Evolutionary conservation across 2,113 vertebrate genomes (phyloP).

Genomic region (Rynchops niger): DNA sequence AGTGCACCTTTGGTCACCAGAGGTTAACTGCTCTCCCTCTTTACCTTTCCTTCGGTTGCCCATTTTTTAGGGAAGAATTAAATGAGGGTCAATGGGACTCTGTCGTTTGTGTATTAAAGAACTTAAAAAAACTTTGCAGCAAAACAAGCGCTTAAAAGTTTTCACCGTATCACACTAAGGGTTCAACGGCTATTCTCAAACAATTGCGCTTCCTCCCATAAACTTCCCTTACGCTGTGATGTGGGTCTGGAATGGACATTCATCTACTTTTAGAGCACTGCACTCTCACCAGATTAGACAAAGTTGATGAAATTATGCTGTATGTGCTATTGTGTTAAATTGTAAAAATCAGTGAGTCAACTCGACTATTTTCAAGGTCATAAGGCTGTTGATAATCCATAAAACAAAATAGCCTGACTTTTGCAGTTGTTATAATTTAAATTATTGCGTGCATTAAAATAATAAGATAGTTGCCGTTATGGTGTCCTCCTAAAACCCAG

Average conservation of each 20-base stretch:
- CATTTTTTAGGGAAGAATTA: conserved; percentile 10
- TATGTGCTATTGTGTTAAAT: conserved; percentile 9
- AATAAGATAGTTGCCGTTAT: conserved; percentile 5
- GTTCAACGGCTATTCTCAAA: not conserved
- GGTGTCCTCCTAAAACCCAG: conserved; percentile 1
- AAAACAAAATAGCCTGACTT: conserved; percentile 39
- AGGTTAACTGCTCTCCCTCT: conserved; percentile 81
- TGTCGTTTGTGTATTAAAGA: not conserved
- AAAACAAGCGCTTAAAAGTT: not conserved
- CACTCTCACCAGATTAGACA: not conserved
- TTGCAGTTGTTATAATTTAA: conserved; percentile 13
- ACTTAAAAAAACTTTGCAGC: not conserved
- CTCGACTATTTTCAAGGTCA: conserved; percentile 50
- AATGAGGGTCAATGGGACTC: not conserved
- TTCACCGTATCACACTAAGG: rapidly evolving
- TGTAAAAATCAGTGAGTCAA: conserved; percentile 15
- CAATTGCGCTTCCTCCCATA: not conserved
- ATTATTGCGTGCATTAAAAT: conserved; percentile 44
- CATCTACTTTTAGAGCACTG: not conserved
- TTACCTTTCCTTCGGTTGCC: conserved; percentile 50
- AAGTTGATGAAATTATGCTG: not conserved
- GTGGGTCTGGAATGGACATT: not conserved
- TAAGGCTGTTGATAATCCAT: conserved; percentile 56
- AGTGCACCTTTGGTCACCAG: conserved; percentile 79
- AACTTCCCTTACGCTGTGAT: not conserved